Conservation (phyloP, 92 coral and sea anemone genomes). For the Zoanthus sociatus region DNA sequence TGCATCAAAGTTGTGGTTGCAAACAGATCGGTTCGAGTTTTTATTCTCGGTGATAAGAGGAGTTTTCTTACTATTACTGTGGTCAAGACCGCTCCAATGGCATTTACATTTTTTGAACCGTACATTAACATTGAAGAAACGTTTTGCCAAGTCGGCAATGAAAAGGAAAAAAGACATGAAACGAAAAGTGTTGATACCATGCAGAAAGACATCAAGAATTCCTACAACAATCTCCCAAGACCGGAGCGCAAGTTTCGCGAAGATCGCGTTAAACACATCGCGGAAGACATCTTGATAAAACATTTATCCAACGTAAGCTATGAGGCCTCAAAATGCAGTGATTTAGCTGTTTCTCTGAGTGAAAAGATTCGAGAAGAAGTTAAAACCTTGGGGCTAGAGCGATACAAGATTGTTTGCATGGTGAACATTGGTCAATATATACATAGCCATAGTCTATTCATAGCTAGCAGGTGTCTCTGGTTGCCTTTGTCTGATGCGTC, state of each 20-base stretch:
- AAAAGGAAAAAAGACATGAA: constrained; percentile 28
- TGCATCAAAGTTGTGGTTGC: too few relatives aligned
- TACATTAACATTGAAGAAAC: constrained; percentile 60
- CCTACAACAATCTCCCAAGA: constrained; percentile 62
- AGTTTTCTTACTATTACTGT: not conserved
- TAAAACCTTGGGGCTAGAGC: constrained; percentile 55
- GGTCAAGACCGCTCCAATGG: constrained; percentile 12
- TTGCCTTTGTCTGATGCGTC: constrained; percentile 64
- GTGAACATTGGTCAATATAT: constrained; percentile 72
- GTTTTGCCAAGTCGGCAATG: not conserved
- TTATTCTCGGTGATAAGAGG: not conserved
- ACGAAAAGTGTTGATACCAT: constrained; percentile 38
- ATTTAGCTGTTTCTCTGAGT: constrained; percentile 64
- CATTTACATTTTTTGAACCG: constrained; percentile 65
- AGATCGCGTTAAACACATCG: constrained; percentile 51
- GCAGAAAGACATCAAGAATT: constrained; percentile 49
- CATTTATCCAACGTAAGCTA: constrained; percentile 57
- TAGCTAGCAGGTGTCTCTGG: constrained; percentile 82
- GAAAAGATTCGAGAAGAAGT: constrained; percentile 72
- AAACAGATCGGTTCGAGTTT: too few relatives aligned
- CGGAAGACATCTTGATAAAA: constrained; percentile 51
- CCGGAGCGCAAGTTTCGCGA: constrained; percentile 52
- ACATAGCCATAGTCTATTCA: constrained; percentile 56
- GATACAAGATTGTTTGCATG: constrained; percentile 72
- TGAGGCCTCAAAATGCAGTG: constrained; percentile 63